These are phyloP conservation scores for Nasonovia ribisnigri DNA, from an alignment of 2,888 invertebrate genomes.

Conservation along the genomic window DNA sequence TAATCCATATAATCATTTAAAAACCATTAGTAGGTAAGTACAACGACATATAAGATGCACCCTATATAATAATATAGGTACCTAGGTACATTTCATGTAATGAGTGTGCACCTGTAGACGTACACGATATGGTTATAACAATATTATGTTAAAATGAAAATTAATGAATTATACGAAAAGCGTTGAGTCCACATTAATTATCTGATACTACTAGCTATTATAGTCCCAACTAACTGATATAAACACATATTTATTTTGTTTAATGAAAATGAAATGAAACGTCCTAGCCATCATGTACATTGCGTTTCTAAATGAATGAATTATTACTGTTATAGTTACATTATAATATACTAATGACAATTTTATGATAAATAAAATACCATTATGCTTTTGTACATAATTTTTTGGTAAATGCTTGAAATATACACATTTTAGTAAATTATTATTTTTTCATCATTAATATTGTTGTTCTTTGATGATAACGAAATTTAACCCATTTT, in stretches of 20 bases:
- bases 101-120: neutral
- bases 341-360: neutral
- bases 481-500: neutral
- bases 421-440: neutral
- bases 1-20: neutral
- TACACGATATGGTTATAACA: constrained; percentile 5
- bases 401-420: neutral
- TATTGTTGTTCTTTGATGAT: neutral
- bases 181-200: constrained; percentile 25
- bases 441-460: neutral
- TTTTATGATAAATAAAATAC: constrained; percentile 29
- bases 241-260: constrained; percentile 36
- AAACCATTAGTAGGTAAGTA: neutral
- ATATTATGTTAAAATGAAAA: constrained; percentile 2
- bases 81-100: neutral
- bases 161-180: constrained; percentile 29
- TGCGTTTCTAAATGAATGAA: constrained; percentile 24
- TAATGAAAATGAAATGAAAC: constrained; percentile 23
- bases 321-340: neutral
- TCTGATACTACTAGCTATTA: neutral
- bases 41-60: neutral
- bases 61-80: neutral
- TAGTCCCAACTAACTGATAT: neutral
- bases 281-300: neutral
- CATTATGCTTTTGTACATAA: neutral